phyloP scores from a whole-genome alignment of 2,113 vertebrate genomes.

The Felis catus region F.catus_Fca126_mat1.0 CM031411.1:32910001-32910500 shows the following conservation, averaged over 20 bases:
- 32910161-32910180: background rate
- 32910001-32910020: background rate
- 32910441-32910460: background rate
- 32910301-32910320: background rate
- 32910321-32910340: background rate
- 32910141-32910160: background rate
- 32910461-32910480: constrained; percentile 22
- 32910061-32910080: background rate
- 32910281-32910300: background rate
- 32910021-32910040: background rate
- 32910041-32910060: background rate
- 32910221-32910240: background rate
- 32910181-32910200: background rate
- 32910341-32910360: background rate
- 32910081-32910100: background rate
- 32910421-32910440: background rate
- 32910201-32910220: background rate
- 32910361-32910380: background rate
- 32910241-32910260: background rate
- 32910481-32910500: background rate
- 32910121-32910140: background rate
- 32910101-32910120: background rate
- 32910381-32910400: background rate
- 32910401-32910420: background rate
- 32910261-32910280: background rate